Evolutionary conservation across 2,888 invertebrate genomes (phyloP).

Genomic region (Cataglyphis altisquamis): DNA sequence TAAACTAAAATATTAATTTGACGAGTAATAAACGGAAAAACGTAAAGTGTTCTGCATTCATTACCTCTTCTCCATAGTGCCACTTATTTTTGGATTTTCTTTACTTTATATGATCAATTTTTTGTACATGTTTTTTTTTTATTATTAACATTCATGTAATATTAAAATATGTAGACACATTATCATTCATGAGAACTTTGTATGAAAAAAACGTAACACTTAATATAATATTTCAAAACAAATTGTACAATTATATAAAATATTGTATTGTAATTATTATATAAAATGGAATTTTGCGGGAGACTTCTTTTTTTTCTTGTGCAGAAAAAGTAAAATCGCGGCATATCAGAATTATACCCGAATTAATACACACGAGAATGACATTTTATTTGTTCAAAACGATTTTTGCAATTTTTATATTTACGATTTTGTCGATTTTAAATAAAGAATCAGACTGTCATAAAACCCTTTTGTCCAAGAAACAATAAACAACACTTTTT

Average conservation of each 20-base stretch:
- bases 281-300: not conserved
- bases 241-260: not conserved
- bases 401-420: not conserved
- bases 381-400: not conserved
- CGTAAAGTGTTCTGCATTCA: constrained; percentile 58
- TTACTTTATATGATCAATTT: constrained; percentile 66
- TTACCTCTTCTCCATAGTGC: constrained; percentile 62
- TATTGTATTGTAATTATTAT: constrained; percentile 1
- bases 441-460: not conserved
- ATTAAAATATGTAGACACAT: constrained; percentile 67
- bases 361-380: not conserved
- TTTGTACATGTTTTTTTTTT: constrained; percentile 67
- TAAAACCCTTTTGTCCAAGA: not conserved
- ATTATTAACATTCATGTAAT: constrained; percentile 78
- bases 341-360: not conserved
- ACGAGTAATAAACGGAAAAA: constrained; percentile 34
- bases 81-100: constrained; percentile 75
- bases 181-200: not conserved
- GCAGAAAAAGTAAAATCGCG: not conserved
- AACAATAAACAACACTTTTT: not conserved
- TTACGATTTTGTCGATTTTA: not conserved
- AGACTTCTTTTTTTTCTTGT: not conserved
- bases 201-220: not conserved
- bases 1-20: constrained; percentile 42
- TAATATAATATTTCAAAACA: not conserved